phyloP scores from a whole-genome alignment of 1,140 invertebrate genomes.

The Zaprionus africanus region DNA sequence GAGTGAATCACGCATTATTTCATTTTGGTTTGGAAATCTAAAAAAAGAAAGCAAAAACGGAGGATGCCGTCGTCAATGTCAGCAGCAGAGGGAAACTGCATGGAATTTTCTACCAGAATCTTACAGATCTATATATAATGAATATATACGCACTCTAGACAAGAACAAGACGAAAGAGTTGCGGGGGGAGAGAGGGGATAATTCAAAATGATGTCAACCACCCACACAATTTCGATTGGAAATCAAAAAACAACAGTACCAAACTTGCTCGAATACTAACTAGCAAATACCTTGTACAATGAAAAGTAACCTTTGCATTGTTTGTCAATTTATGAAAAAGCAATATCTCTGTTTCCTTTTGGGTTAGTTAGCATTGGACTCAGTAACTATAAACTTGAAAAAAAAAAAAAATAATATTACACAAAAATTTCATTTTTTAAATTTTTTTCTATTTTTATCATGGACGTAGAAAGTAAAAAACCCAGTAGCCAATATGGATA shows the following conservation, averaged over 20 bases:
- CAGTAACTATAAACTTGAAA: background rate
- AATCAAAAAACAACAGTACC: conserved; percentile 6
- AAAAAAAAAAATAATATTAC: background rate
- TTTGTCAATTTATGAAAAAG: background rate
- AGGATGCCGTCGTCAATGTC: conserved; percentile 68
- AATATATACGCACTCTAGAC: background rate
- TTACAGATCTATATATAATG: conserved; percentile 15
- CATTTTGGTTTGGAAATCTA: conserved; percentile 24
- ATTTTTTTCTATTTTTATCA: background rate
- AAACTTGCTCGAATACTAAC: background rate
- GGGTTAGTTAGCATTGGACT: background rate
- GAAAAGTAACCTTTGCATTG: background rate
- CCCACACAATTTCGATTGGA: conserved; percentile 33
- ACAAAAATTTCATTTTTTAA: background rate
- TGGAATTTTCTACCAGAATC: conserved; percentile 59
- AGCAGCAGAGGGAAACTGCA: conserved; percentile 36
- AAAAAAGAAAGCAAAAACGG: conserved; percentile 60
- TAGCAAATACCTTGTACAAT: background rate
- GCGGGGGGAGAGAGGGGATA: background rate
- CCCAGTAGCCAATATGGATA: background rate
- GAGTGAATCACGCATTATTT: conserved; percentile 57
- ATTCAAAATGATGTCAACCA: conserved; percentile 49
- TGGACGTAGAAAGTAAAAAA: background rate
- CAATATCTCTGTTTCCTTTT: background rate
- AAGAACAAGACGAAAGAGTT: background rate